These are phyloP conservation scores for Xenus cinereus DNA, from an alignment of 2,113 vertebrate genomes.

Conservation along the genomic window DNA sequence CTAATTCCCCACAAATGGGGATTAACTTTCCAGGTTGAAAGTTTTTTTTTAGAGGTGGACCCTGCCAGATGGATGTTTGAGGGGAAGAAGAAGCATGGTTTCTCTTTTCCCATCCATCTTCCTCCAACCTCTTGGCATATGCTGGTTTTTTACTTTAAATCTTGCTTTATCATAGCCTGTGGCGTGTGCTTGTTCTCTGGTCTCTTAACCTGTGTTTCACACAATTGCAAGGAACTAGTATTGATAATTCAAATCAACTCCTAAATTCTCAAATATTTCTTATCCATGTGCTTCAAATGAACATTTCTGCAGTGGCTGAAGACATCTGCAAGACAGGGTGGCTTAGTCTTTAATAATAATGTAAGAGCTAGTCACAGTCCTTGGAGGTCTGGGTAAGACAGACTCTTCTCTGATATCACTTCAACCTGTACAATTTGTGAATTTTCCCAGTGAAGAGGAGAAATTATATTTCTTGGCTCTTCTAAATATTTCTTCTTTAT, in stretches of 20 bases:
- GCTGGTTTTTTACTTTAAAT: neutral
- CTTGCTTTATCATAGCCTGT: neutral
- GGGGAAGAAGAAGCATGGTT: neutral
- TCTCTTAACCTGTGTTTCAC: neutral
- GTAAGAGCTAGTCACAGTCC: neutral
- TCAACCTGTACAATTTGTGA: neutral
- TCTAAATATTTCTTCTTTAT: neutral
- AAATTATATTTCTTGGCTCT: neutral
- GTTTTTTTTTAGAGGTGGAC: neutral
- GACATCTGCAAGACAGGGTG: neutral
- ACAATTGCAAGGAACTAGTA: neutral
- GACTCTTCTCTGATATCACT: neutral
- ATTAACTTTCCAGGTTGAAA: slow-evolving; percentile 40
- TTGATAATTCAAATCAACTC: neutral
- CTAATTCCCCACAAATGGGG: slow-evolving; percentile 50
- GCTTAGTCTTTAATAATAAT: neutral
- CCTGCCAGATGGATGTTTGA: neutral
- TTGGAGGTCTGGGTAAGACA: neutral
- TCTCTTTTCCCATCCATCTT: neutral
- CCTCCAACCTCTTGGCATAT: neutral
- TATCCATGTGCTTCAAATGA: neutral
- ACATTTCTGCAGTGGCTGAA: neutral
- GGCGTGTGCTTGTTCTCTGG: neutral
- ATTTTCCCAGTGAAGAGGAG: neutral
- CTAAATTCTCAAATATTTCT: neutral